phyloP scores from a whole-genome alignment of 1,140 invertebrate genomes.

The Heliconius hewitsoni region DNA sequence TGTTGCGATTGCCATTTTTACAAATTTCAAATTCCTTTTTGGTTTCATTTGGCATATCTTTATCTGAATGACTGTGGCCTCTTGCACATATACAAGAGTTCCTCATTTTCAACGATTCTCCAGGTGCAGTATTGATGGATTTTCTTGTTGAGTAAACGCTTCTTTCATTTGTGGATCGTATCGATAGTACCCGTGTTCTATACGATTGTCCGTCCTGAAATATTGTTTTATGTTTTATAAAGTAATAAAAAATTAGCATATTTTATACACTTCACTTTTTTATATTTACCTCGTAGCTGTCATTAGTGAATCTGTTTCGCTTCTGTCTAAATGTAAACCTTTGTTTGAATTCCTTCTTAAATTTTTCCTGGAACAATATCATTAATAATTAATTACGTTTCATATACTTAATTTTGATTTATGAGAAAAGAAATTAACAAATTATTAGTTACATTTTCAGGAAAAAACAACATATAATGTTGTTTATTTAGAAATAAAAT shows the following conservation, averaged over 20 bases:
- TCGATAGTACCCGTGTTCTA: conserved; percentile 66
- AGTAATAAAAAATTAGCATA: background rate
- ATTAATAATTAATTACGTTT: background rate
- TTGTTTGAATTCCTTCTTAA: conserved; percentile 86
- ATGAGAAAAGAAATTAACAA: too few species aligned
- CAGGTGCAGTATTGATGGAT: conserved; percentile 56
- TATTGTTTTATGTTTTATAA: background rate
- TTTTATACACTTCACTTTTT: background rate
- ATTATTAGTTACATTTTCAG: too few species aligned
- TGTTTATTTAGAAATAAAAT: background rate
- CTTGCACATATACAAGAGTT: conserved; percentile 59
- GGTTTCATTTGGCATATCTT: conserved; percentile 44
- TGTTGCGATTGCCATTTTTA: conserved; percentile 47
- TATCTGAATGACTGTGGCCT: conserved; percentile 55
- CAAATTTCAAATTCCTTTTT: conserved; percentile 48
- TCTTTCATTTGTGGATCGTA: conserved; percentile 69
- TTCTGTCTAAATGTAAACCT: conserved; percentile 82
- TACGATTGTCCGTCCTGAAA: conserved; percentile 69
- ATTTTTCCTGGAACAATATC: conserved; percentile 84
- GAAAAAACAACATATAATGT: too few species aligned
- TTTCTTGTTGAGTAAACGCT: conserved; percentile 62
- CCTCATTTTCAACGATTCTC: conserved; percentile 51
- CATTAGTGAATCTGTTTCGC: conserved; percentile 69
- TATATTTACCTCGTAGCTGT: conserved; percentile 69
- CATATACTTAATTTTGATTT: too few species aligned